A percentile compares a stretch with the other conserved stretches of the same genome.
Evolutionary conservation across 2,797 vertebrate genomes (phyloP).

Genomic region (Salmo trutta): DNA sequence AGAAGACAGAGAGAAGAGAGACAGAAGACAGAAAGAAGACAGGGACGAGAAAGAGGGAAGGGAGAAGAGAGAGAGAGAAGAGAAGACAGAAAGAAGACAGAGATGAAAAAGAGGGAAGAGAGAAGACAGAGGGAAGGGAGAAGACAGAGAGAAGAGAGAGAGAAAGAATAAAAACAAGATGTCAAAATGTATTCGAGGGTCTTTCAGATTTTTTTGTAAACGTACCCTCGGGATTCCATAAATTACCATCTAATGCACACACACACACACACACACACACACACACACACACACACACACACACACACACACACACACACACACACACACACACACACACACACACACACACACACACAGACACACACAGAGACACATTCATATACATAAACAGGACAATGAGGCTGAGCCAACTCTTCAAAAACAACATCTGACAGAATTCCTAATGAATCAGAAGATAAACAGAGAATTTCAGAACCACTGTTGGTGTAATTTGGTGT

Average conservation of each 20-base stretch:
- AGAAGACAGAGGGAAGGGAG: too few relatives aligned
- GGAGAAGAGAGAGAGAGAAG: too few relatives aligned
- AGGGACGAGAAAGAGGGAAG: too few relatives aligned
- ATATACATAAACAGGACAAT: slow-evolving; percentile 67
- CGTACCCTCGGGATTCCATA: slow-evolving; percentile 35
- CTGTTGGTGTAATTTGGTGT: background rate
- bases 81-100: background rate
- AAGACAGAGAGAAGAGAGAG: background rate
- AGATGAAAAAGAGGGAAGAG: too few relatives aligned
- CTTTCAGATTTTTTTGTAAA: too few relatives aligned
- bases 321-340: slow-evolving; percentile 1
- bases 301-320: background rate
- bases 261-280: slow-evolving; percentile 18
- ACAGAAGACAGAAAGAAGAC: background rate
- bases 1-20: too few relatives aligned
- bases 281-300: background rate
- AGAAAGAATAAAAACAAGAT: background rate
- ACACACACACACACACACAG: slow-evolving; percentile 25
- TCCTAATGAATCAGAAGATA: slow-evolving; percentile 67
- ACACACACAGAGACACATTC: slow-evolving; percentile 21
- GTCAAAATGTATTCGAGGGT: too few relatives aligned
- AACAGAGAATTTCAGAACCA: slow-evolving; percentile 35
- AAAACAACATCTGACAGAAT: slow-evolving; percentile 76
- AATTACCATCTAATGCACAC: background rate
- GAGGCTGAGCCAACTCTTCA: slow-evolving; percentile 62